Evolutionary conservation across 2,888 invertebrate species (phyloP).

Genomic region (Boloria selene): DNA sequence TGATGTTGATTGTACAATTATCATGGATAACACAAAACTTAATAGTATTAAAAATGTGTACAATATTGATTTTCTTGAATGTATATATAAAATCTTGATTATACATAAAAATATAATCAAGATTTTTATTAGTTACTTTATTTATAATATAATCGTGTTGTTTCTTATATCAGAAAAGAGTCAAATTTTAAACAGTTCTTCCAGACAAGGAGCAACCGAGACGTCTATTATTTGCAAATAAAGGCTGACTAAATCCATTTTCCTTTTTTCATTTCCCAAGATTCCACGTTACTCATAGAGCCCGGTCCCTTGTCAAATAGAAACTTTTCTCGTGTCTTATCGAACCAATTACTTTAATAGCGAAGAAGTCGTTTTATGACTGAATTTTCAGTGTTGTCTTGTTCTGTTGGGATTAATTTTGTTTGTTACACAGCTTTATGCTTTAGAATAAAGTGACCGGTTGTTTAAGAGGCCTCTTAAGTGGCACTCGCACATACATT

Average conservation of each 20-base stretch:
- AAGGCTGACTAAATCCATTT: constrained; percentile 63
- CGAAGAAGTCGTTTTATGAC: constrained; percentile 53
- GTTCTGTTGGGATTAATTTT: constrained; percentile 25
- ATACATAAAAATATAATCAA: no score
- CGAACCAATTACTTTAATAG: constrained; percentile 77
- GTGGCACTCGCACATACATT: neutral
- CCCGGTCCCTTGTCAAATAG: constrained; percentile 75
- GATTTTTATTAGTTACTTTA: no score
- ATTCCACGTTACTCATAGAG: constrained; percentile 67
- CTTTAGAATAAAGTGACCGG: constrained; percentile 18
- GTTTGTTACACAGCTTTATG: constrained; percentile 15
- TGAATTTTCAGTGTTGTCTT: constrained; percentile 40
- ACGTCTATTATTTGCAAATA: constrained; percentile 56
- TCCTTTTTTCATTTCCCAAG: constrained; percentile 63
- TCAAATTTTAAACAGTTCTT: constrained; percentile 11
- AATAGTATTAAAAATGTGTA: no score
- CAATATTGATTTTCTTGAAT: no score
- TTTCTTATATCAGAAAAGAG: neutral
- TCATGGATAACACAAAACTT: no score
- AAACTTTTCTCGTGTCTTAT: constrained; percentile 75
- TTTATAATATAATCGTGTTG: no score
- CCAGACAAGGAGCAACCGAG: constrained; percentile 42
- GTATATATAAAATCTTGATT: no score
- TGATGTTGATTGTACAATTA: no score
- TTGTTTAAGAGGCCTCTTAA: neutral